Conservation (phyloP, 2,888 invertebrate species). For the Scaptomyza flava region DNA sequence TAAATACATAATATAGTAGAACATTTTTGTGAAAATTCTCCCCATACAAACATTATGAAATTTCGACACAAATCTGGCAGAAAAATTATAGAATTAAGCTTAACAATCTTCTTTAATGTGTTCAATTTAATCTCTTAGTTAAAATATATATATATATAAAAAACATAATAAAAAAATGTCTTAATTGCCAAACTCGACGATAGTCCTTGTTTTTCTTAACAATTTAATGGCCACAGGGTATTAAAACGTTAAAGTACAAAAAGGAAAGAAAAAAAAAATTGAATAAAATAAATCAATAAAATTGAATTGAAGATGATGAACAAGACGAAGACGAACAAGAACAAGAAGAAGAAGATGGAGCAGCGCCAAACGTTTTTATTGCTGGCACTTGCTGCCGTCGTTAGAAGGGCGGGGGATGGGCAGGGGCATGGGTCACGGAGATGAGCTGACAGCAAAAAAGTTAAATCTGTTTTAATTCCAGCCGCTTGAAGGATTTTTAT, state of each 20-base stretch:
- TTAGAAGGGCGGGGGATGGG: background rate
- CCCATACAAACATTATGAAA: too few relatives aligned
- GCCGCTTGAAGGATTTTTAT: conserved; percentile 47
- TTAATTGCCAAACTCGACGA: background rate
- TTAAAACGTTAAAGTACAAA: conserved; percentile 23
- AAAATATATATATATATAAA: too few relatives aligned
- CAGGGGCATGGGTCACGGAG: background rate
- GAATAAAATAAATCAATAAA: conserved; percentile 74
- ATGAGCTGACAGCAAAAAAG: conserved; percentile 31
- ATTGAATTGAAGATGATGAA: conserved; percentile 63
- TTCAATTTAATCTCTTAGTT: too few relatives aligned
- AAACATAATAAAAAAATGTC: too few relatives aligned
- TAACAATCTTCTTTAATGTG: too few relatives aligned
- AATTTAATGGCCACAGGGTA: conserved; percentile 32
- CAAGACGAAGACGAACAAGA: conserved; percentile 1
- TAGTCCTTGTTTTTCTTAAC: background rate
- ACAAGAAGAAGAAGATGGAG: background rate
- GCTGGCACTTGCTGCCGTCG: conserved; percentile 50
- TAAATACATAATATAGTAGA: too few relatives aligned
- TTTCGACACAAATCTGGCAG: too few relatives aligned
- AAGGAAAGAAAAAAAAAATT: conserved; percentile 11
- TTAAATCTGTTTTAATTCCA: conserved; percentile 57
- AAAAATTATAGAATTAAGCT: too few relatives aligned
- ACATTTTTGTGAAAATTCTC: too few relatives aligned
- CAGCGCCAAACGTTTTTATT: conserved; percentile 67